Percentiles rank a stretch among this genome's conserved stretches.
Conservation (phyloP, 2,888 invertebrate species). For the Eumacrocentrus americanus region DNA sequence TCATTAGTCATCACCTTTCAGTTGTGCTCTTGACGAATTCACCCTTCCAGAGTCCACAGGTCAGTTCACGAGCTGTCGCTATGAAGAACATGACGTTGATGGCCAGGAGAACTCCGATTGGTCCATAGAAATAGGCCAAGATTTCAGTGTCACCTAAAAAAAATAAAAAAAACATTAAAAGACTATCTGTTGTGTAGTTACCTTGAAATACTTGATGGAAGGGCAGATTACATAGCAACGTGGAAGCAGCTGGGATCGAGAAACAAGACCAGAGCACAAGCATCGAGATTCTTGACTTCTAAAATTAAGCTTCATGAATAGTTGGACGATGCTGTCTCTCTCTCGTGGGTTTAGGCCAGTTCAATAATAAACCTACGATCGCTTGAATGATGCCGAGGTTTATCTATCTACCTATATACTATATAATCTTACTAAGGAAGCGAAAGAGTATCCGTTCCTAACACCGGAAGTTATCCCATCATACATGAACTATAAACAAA, state of each 20-base stretch:
- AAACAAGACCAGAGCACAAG: background rate
- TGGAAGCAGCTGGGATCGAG: no score
- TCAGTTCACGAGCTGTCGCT: conserved; percentile 82
- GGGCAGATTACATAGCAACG: no score
- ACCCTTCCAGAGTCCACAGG: conserved; percentile 86
- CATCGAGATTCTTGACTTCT: background rate
- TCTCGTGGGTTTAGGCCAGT: conserved; percentile 35
- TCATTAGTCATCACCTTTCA: conserved; percentile 65
- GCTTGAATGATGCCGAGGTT: conserved; percentile 28
- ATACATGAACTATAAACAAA: background rate
- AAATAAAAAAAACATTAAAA: no score
- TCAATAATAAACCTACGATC: conserved; percentile 47
- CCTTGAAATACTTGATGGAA: no score
- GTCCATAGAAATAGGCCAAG: conserved; percentile 84
- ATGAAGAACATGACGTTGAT: conserved; percentile 81
- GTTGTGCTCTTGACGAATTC: conserved; percentile 86
- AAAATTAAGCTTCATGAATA: background rate
- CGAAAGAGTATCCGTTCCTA: background rate
- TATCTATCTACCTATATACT: background rate
- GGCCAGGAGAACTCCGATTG: conserved; percentile 78
- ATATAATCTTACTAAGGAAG: background rate
- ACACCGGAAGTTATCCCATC: background rate
- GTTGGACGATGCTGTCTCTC: conserved; percentile 32
- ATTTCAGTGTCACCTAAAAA: conserved; percentile 76
- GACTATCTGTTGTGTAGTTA: no score